Percentiles rank a stretch among this genome's conserved stretches.
These are phyloP conservation scores for Barbus barbus DNA, from an alignment of 2,113 vertebrate species.

Conservation along the genomic window DNA sequence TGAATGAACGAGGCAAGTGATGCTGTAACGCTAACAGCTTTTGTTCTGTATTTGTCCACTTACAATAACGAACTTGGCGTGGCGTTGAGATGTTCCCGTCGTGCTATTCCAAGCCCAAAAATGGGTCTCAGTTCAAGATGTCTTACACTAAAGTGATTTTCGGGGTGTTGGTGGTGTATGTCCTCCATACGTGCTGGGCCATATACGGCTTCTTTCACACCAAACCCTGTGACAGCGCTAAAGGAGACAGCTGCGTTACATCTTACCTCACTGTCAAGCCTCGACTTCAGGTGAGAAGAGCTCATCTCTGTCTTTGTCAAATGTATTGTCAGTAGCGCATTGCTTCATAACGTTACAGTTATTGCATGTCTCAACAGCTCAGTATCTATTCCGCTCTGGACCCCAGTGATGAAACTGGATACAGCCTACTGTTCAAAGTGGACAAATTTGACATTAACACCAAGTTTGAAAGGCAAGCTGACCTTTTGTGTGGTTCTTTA, in stretches of 20 bases:
- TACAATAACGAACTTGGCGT: not conserved
- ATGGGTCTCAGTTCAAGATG: constrained; percentile 69
- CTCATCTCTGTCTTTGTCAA: not conserved
- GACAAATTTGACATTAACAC: constrained; percentile 88
- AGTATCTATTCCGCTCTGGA: constrained; percentile 86
- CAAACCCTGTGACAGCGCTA: constrained; percentile 23
- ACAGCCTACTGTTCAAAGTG: constrained; percentile 84
- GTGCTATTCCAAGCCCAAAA: constrained; percentile 67
- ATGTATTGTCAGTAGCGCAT: not conserved
- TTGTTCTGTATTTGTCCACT: not conserved
- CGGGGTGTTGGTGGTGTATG: constrained; percentile 90
- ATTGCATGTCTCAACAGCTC: constrained; percentile 64
- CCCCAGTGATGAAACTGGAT: constrained; percentile 81
- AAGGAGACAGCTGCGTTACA: constrained; percentile 79
- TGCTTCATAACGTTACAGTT: not conserved
- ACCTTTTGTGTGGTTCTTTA: constrained; percentile 2
- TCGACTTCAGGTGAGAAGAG: constrained; percentile 74
- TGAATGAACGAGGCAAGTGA: not conserved
- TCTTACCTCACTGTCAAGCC: constrained; percentile 78
- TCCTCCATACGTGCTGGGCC: constrained; percentile 89
- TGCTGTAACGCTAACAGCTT: not conserved
- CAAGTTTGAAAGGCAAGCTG: constrained; percentile 85
- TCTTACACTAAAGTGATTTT: constrained; percentile 86
- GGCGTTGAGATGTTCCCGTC: constrained; percentile 69
- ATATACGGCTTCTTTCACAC: too few relatives aligned